Conservation (phyloP, 2,113 vertebrate species). For the Aplodontia rufa region DNA sequence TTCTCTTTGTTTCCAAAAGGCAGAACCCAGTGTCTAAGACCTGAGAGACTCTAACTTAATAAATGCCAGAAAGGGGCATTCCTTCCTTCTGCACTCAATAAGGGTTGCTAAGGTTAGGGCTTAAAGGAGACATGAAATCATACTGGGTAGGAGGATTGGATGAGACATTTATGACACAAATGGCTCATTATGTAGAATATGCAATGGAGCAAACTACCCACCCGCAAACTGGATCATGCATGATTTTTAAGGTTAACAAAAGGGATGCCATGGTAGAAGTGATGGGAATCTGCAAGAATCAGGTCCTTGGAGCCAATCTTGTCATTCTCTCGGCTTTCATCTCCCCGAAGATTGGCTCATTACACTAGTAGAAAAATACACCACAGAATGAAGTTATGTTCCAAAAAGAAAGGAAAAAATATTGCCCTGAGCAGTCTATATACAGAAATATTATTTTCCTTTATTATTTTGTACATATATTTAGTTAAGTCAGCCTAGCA, state of each 20-base stretch:
- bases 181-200: conserved; percentile 40
- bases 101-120: conserved; percentile 36
- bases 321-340: conserved; percentile 66
- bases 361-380: conserved; percentile 59
- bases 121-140: conserved; percentile 63
- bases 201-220: background rate
- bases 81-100: background rate
- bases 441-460: conserved; percentile 51
- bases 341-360: conserved; percentile 72
- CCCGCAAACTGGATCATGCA: conserved; percentile 27
- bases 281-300: conserved; percentile 67
- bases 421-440: conserved; percentile 51
- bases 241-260: conserved; percentile 63
- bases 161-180: conserved; percentile 45
- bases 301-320: conserved; percentile 51
- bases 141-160: conserved; percentile 43
- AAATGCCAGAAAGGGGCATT: background rate
- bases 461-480: conserved; percentile 14
- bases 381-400: conserved; percentile 60
- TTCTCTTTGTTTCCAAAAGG: conserved; percentile 45
- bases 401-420: conserved; percentile 53
- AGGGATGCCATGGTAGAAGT: conserved; percentile 38
- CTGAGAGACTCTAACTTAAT: conserved; percentile 6
- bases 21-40: conserved; percentile 19
- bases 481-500: conserved; percentile 50